Percentiles rank a stretch among this genome's conserved stretches.
These are phyloP conservation scores for Tetraodon nigroviridis DNA, from an alignment of 2,113 vertebrate genomes.

Conservation along the genomic window DNA sequence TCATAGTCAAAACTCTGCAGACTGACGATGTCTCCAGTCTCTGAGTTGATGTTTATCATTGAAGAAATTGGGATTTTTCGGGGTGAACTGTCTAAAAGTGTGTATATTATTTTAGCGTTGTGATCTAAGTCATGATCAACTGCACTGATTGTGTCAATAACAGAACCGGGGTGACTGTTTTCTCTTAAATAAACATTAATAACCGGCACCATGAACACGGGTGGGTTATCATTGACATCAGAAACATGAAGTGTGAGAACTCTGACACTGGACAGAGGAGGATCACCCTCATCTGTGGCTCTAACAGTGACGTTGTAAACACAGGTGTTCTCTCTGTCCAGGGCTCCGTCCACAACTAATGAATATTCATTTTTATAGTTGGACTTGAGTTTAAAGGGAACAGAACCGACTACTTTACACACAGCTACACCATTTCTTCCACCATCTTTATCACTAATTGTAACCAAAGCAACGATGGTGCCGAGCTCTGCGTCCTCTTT, in stretches of 20 bases:
- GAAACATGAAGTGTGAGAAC: constrained; percentile 72
- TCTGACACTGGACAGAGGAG: constrained; percentile 70
- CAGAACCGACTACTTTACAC: constrained; percentile 57
- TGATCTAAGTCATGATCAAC: constrained; percentile 53
- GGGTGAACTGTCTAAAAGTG: constrained; percentile 28
- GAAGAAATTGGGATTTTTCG: constrained; percentile 9
- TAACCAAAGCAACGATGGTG: constrained; percentile 81
- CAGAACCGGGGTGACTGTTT: constrained; percentile 52
- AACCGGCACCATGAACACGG: constrained; percentile 70
- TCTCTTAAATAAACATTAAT: constrained; percentile 72
- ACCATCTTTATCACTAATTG: constrained; percentile 74
- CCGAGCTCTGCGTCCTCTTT: constrained; percentile 75
- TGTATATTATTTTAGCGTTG: constrained; percentile 57
- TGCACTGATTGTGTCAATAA: constrained; percentile 53
- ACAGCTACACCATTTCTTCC: constrained; percentile 74
- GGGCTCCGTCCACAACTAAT: constrained; percentile 70
- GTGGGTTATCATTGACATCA: constrained; percentile 84
- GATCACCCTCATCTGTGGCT: constrained; percentile 81
- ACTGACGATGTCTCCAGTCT: constrained; percentile 54
- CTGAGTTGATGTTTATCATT: constrained; percentile 60
- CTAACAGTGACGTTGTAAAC: no score
- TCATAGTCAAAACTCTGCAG: constrained; percentile 82
- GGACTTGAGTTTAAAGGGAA: constrained; percentile 70
- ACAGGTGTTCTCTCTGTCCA: constrained; percentile 80
- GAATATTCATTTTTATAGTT: constrained; percentile 78